These are phyloP conservation scores for Chelon labrosus DNA, from an alignment of 2,797 vertebrate species.

Conservation along the genomic window DNA sequence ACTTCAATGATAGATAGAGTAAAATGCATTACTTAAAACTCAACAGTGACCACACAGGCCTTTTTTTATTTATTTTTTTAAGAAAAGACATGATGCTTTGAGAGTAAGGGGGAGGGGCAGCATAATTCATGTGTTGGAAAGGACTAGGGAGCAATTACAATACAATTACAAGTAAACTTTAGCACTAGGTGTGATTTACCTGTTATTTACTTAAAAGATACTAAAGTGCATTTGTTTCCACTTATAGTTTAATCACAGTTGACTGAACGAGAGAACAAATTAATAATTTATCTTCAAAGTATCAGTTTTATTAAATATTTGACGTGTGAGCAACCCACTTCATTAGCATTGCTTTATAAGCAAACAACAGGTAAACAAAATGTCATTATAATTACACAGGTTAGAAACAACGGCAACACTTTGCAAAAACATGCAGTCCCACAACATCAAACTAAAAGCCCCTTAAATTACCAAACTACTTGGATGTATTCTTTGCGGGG, in stretches of 20 bases:
- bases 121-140: slow-evolving; percentile 30
- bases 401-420: slow-evolving; percentile 67
- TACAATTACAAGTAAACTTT: slow-evolving; percentile 3
- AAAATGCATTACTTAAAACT: slow-evolving; percentile 17
- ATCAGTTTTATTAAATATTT: slow-evolving; percentile 13
- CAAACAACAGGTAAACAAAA: slow-evolving; percentile 75
- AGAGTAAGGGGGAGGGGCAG: slow-evolving; percentile 26
- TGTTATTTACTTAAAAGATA: slow-evolving; percentile 57
- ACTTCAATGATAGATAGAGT: slow-evolving; percentile 17
- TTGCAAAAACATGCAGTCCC: slow-evolving; percentile 51
- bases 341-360: slow-evolving; percentile 29
- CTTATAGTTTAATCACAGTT: slow-evolving; percentile 23
- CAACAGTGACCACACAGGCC: not conserved
- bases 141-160: slow-evolving; percentile 7
- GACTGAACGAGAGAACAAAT: slow-evolving; percentile 18
- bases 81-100: slow-evolving; percentile 8
- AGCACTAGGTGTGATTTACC: slow-evolving; percentile 52
- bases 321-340: slow-evolving; percentile 1
- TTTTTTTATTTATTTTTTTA: not conserved
- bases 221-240: slow-evolving; percentile 8
- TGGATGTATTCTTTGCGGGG: not conserved
- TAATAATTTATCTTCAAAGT: slow-evolving; percentile 26
- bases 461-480: not conserved
- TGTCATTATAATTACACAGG: slow-evolving; percentile 32
- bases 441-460: slow-evolving; percentile 10